These are phyloP conservation scores for Drepanosiphum platanoidis DNA, from an alignment of 2,888 invertebrate genomes.

Conservation along the genomic window DNA sequence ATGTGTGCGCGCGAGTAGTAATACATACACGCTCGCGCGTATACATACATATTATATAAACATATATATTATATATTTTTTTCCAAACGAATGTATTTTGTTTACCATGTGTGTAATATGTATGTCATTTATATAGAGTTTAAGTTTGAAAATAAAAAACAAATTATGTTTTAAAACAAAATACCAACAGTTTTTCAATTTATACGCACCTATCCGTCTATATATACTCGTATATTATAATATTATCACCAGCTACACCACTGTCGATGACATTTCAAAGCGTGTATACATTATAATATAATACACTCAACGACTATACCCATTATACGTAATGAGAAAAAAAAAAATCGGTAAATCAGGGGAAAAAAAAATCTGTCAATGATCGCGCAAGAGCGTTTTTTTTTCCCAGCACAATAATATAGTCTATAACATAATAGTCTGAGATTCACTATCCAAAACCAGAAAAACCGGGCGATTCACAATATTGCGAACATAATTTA, in stretches of 20 bases:
- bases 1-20: background rate
- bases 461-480: conserved; percentile 51
- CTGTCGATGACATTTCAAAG: background rate
- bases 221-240: background rate
- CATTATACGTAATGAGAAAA: background rate
- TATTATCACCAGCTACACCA: background rate
- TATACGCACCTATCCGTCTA: background rate
- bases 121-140: conserved; percentile 53
- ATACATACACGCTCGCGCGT: background rate
- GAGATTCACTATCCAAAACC: conserved; percentile 26
- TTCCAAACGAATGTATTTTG: conserved; percentile 7
- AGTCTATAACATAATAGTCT: background rate
- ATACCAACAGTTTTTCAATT: too few relatives aligned
- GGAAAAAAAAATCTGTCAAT: background rate
- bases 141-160: conserved; percentile 55
- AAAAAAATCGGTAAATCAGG: too few relatives aligned
- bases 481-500: conserved; percentile 1
- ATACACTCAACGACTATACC: background rate
- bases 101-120: conserved; percentile 33
- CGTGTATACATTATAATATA: too few relatives aligned
- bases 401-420: too few relatives aligned
- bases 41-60: background rate
- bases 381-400: background rate
- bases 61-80: too few relatives aligned
- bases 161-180: conserved; percentile 20